These are phyloP conservation scores for Rhabdomys pumilio DNA, from an alignment of 2,797 vertebrate genomes.

Conservation along the genomic window DNA sequence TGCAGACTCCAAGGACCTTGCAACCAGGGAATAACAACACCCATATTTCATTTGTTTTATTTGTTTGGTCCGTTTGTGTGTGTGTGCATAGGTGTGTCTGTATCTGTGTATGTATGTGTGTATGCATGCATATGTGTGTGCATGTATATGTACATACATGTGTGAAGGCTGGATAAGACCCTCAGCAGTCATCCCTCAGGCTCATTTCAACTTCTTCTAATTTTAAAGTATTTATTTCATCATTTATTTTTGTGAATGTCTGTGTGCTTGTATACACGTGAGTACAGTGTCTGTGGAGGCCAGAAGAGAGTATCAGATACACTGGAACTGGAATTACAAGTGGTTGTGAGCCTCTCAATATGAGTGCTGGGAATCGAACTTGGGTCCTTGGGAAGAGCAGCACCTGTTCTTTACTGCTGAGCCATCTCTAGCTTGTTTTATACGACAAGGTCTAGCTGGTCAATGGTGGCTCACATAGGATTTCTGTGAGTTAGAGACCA, in stretches of 20 bases:
- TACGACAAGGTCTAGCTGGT: background rate
- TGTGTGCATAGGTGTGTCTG: background rate
- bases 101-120: background rate
- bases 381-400: background rate
- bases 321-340: too few species aligned
- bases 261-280: background rate
- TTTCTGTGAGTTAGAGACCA: background rate
- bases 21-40: background rate
- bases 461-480: background rate
- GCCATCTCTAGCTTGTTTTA: background rate
- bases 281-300: background rate
- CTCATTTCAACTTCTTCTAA: background rate
- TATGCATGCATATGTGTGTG: accelerated
- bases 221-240: background rate
- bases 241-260: background rate
- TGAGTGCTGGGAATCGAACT: background rate
- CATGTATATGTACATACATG: background rate
- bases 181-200: background rate
- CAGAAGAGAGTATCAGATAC: background rate
- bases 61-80: background rate
- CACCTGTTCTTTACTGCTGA: background rate
- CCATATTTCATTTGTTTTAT: background rate
- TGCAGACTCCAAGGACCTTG: background rate
- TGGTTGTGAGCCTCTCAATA: too few species aligned
- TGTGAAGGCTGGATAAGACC: background rate